A percentile compares a stretch with the other conserved stretches of the same genome.
Evolutionary conservation across 2,888 invertebrate species (phyloP).

Genomic region (Drosophila greeni): DNA sequence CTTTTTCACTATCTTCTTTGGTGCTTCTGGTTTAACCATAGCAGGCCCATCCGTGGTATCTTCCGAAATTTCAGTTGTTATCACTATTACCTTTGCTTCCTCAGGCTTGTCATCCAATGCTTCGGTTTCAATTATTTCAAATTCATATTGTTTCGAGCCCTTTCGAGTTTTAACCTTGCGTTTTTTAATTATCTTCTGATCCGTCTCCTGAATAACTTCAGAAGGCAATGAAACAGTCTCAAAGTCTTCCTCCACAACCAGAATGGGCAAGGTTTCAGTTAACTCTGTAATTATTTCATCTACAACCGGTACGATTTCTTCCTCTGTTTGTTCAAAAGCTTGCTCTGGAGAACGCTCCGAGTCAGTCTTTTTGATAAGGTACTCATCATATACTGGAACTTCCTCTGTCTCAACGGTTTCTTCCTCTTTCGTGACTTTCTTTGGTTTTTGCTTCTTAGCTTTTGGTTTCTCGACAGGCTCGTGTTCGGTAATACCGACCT

Average conservation of each 20-base stretch:
- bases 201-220: conserved; percentile 60
- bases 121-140: conserved; percentile 79
- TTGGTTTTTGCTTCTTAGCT: conserved; percentile 47
- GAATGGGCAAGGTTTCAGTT: conserved; percentile 53
- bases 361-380: conserved; percentile 44
- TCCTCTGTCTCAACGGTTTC: conserved; percentile 35
- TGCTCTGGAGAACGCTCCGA: conserved; percentile 36
- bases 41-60: conserved; percentile 54
- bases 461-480: conserved; percentile 61
- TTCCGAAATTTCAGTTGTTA: conserved; percentile 72
- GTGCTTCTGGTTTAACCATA: conserved; percentile 70
- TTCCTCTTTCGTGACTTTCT: conserved; percentile 33
- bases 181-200: conserved; percentile 77
- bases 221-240: conserved; percentile 30
- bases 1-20: conserved; percentile 64
- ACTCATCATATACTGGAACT: conserved; percentile 50
- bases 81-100: conserved; percentile 76
- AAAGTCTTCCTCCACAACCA: conserved; percentile 39
- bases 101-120: conserved; percentile 73
- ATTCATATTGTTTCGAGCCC: conserved; percentile 79
- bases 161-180: conserved; percentile 79
- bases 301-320: conserved; percentile 33
- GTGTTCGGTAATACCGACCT: conserved; percentile 65
- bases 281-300: conserved; percentile 54
- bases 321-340: conserved; percentile 16